Percentiles rank a stretch among this genome's conserved stretches.
These are phyloP conservation scores for Lepilemur septentrionalis DNA, from an alignment of 2,797 vertebrate species.

Conservation along the genomic window DNA sequence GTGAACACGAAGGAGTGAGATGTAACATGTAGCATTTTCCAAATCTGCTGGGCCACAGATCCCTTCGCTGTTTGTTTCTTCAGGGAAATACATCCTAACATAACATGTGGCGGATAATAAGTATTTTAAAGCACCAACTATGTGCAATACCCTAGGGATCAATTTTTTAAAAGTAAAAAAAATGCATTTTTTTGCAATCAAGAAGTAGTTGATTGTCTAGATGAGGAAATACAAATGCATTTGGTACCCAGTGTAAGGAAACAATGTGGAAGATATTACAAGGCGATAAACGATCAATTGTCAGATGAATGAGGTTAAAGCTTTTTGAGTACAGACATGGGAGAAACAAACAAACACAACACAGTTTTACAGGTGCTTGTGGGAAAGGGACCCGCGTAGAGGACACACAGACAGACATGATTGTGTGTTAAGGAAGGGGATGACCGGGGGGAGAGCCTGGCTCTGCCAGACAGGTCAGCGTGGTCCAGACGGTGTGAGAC, in stretches of 20 bases:
- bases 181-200: background rate
- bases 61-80: background rate
- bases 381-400: background rate
- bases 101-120: background rate
- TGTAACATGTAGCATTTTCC: background rate
- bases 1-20: background rate
- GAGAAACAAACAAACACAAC: background rate
- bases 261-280: background rate
- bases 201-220: background rate
- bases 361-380: background rate
- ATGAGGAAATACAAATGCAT: background rate
- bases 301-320: background rate
- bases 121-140: background rate
- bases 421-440: background rate
- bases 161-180: background rate
- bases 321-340: background rate
- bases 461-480: background rate
- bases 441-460: background rate
- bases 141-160: background rate
- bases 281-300: background rate
- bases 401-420: background rate
- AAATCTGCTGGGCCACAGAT: background rate
- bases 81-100: background rate
- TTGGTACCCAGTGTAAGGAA: background rate
- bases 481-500: background rate